phyloP scores from a whole-genome alignment of 2,797 vertebrate genomes.

The Scarus forsteni region DNA sequence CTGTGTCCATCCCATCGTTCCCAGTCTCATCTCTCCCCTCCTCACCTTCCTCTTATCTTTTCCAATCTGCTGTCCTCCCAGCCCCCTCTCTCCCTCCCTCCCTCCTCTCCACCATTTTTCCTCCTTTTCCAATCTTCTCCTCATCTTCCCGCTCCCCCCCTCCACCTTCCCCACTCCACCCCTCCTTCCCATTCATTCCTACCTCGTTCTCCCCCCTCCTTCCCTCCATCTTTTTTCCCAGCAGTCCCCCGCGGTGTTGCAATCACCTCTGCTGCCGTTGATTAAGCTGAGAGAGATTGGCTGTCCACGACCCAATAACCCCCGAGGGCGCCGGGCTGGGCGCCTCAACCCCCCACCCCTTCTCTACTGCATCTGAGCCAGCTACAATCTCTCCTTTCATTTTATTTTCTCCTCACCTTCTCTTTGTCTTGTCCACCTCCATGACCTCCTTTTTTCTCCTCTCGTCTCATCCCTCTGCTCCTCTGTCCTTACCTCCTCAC shows the following conservation, averaged over 20 bases:
- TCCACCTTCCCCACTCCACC: background rate
- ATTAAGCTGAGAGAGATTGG: constrained; percentile 86
- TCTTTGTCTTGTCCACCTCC: constrained; percentile 7
- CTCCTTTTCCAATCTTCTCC: constrained; percentile 57
- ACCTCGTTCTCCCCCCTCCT: constrained; percentile 28
- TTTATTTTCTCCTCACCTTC: constrained; percentile 43
- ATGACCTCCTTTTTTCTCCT: constrained; percentile 10
- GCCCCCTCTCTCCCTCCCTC: too few species aligned
- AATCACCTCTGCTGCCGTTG: constrained; percentile 82
- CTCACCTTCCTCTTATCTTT: constrained; percentile 18
- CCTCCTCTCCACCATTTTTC: constrained; percentile 22
- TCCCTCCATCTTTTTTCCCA: constrained; percentile 51
- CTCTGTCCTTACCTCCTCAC: background rate
- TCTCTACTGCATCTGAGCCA: constrained; percentile 47
- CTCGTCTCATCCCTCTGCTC: constrained; percentile 5
- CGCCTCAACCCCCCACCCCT: constrained; percentile 12
- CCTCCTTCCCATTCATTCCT: constrained; percentile 52
- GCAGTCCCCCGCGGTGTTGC: constrained; percentile 73
- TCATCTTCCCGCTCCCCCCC: constrained; percentile 28
- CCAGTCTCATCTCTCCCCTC: background rate
- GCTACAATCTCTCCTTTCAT: constrained; percentile 60
- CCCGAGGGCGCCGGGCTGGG: constrained; percentile 56
- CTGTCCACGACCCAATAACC: constrained; percentile 84
- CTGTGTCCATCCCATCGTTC: background rate
- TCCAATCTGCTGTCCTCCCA: constrained; percentile 22